These are phyloP conservation scores for Rotaria macrura DNA, from an alignment of 2,888 invertebrate genomes.

Conservation along the genomic window DNA sequence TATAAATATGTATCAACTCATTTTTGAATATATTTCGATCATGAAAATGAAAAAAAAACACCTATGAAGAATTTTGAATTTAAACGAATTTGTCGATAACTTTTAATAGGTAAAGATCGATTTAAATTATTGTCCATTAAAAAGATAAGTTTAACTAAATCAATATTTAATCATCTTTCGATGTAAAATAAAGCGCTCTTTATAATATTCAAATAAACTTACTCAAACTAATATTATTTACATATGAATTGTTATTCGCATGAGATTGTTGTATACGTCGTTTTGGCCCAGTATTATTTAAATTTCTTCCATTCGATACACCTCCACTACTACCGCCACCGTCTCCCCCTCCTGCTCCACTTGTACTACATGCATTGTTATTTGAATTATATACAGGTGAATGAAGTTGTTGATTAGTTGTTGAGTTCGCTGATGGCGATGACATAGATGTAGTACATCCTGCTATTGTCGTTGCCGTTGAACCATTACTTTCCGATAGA, in stretches of 20 bases:
- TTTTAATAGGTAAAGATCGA: not conserved
- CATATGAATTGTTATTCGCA: not conserved
- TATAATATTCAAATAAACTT: not conserved
- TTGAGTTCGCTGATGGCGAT: not conserved
- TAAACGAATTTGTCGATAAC: slow-evolving; percentile 17
- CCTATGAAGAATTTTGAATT: not conserved
- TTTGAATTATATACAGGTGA: slow-evolving; percentile 1
- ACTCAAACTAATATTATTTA: not conserved
- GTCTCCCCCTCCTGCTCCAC: not conserved
- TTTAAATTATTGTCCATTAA: not conserved
- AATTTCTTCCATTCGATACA: not conserved
- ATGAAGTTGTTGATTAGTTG: not conserved
- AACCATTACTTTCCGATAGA: not conserved
- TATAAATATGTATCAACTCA: not conserved
- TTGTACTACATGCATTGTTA: not conserved
- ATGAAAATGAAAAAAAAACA: not conserved
- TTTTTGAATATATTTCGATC: not conserved
- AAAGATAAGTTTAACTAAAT: not conserved
- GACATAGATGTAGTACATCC: not conserved
- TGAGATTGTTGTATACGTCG: not conserved
- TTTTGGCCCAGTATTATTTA: not conserved
- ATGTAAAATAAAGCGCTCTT: not conserved
- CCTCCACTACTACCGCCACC: no score
- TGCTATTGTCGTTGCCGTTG: not conserved
- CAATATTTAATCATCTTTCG: not conserved